Percentiles rank a stretch among this genome's conserved stretches.
Evolutionary conservation across 2,888 invertebrate species (phyloP).

Genomic region (Papilio gigon): DNA sequence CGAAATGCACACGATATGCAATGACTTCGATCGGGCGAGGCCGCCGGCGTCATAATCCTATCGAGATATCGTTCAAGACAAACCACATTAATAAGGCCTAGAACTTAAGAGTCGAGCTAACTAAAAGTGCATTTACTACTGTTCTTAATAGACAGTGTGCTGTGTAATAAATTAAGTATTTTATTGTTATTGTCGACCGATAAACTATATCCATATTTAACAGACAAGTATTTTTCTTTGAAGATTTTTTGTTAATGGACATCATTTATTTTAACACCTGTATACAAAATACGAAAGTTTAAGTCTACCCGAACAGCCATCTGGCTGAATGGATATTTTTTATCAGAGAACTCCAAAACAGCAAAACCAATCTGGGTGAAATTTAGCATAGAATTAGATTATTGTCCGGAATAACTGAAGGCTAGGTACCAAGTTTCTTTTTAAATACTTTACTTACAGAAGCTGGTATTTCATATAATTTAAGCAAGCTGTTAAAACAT

Average conservation of each 20-base stretch:
- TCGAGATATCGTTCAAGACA: conserved; percentile 35
- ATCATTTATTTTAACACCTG: not conserved
- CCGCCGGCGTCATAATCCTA: conserved; percentile 30
- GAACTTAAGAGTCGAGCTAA: conserved; percentile 21
- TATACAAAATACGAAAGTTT: too few species aligned
- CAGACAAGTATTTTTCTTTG: not conserved
- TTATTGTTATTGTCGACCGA: not conserved
- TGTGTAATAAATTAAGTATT: not conserved
- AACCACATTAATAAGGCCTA: conserved; percentile 35
- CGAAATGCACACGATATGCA: conserved; percentile 26
- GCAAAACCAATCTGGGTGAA: too few species aligned
- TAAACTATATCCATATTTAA: not conserved
- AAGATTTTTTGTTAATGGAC: not conserved
- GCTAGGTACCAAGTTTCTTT: too few species aligned
- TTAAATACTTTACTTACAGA: too few species aligned
- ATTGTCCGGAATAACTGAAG: too few species aligned
- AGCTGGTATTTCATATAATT: too few species aligned
- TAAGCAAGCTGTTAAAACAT: too few species aligned
- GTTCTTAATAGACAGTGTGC: not conserved
- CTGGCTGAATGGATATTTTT: too few species aligned
- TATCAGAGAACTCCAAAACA: too few species aligned
- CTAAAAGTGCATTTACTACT: conserved; percentile 20
- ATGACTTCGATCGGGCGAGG: conserved; percentile 29
- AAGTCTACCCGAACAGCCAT: too few species aligned
- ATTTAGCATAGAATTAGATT: too few species aligned